These are phyloP conservation scores for Hepsetus odoe DNA, from an alignment of 2,113 vertebrate species.

Conservation along the genomic window DNA sequence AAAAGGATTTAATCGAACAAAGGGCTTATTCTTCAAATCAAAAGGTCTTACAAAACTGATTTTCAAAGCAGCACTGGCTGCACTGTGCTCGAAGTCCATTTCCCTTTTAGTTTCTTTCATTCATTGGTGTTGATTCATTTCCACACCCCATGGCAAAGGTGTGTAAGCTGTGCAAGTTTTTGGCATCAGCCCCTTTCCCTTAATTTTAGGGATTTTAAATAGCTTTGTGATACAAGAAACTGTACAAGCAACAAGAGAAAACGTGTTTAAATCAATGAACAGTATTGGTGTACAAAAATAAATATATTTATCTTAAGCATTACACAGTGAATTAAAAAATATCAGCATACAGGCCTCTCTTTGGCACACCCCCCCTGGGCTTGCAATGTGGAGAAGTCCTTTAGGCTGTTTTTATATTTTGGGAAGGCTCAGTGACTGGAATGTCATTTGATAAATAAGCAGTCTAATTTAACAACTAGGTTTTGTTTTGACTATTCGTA, in stretches of 20 bases:
- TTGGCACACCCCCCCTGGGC: not conserved
- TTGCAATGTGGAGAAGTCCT: not conserved
- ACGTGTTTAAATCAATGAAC: not conserved
- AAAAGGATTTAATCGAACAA: slow-evolving; percentile 17
- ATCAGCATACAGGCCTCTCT: not conserved
- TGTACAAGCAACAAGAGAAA: too few relatives aligned
- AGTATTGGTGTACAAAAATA: not conserved
- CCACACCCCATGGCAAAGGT: not conserved
- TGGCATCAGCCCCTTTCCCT: not conserved
- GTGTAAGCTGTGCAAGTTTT: not conserved
- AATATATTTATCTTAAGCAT: not conserved
- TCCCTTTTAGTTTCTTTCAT: not conserved
- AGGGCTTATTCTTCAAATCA: slow-evolving; percentile 17
- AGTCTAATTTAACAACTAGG: slow-evolving; percentile 45
- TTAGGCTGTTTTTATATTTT: slow-evolving; percentile 36
- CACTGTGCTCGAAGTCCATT: not conserved
- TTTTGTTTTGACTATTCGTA: slow-evolving; percentile 34
- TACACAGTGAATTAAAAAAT: not conserved
- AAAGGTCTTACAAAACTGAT: slow-evolving; percentile 20
- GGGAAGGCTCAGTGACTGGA: not conserved
- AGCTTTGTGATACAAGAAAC: not conserved
- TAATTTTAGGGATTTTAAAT: not conserved
- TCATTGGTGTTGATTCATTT: not conserved
- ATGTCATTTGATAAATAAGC: slow-evolving; percentile 13
- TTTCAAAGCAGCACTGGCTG: slow-evolving; percentile 2